phyloP scores from a whole-genome alignment of 2,797 vertebrate genomes.

The Lophotriccus pileatus region DNA sequence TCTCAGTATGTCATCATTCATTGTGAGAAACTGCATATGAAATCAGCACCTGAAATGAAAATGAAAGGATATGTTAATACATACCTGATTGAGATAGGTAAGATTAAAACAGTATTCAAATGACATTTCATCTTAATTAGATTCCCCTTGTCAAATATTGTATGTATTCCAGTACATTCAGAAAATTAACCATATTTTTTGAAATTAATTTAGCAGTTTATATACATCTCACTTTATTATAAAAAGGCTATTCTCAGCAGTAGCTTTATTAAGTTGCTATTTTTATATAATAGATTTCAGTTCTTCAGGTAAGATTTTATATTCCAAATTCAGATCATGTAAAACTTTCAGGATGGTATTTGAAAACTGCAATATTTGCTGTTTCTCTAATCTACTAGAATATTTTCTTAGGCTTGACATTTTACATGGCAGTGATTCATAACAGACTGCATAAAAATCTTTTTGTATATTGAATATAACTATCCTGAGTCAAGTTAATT shows the following conservation, averaged over 20 bases:
- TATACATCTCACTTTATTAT: not conserved
- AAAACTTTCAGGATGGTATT: not conserved
- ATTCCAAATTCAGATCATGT: not conserved
- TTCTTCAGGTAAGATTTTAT: not conserved
- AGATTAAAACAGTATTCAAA: not conserved
- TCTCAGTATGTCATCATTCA: not conserved
- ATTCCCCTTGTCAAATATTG: not conserved
- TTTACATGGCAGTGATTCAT: not conserved
- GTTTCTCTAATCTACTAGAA: not conserved
- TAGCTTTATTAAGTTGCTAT: not conserved
- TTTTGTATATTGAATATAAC: not conserved
- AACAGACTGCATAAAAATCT: not conserved
- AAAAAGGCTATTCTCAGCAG: not conserved
- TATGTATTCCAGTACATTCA: not conserved
- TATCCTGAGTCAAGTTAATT: not conserved
- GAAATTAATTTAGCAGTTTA: not conserved
- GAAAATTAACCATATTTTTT: not conserved
- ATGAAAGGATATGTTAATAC: not conserved
- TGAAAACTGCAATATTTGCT: not conserved
- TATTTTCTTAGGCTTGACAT: not conserved
- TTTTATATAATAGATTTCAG: not conserved
- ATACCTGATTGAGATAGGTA: not conserved
- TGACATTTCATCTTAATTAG: not conserved
- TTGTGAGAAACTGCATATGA: not conserved
- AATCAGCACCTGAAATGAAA: not conserved